phyloP scores from a whole-genome alignment of 37 sponge, comb jelly and placozoan genomes.

The Chondrilla cf. caribensis region DNA sequence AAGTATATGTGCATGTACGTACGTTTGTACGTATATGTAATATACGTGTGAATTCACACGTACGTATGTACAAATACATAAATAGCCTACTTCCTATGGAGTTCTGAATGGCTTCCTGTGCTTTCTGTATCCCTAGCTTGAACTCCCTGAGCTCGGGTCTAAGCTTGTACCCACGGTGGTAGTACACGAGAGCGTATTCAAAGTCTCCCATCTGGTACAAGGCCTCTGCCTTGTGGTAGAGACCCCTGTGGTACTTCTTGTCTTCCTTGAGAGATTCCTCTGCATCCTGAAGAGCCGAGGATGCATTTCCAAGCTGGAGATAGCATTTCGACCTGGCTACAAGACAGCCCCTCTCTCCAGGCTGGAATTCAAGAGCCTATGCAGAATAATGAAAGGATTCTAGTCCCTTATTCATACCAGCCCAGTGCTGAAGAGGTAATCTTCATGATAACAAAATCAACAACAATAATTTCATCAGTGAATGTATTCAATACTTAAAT shows the following conservation, averaged over 20 bases:
- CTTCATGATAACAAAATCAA: too few relatives aligned
- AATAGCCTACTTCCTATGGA: constrained; percentile 85
- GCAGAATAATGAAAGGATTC: too few relatives aligned
- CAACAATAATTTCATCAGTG: too few relatives aligned
- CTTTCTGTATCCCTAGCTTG: constrained; percentile 93
- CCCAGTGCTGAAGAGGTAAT: too few relatives aligned
- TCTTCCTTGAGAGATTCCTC: constrained; percentile 87
- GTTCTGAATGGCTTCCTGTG: constrained; percentile 96
- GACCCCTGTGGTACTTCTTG: constrained; percentile 74
- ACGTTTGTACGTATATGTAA: too few relatives aligned
- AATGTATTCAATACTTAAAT: background rate
- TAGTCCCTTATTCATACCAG: too few relatives aligned
- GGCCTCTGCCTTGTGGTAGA: constrained; percentile 91
- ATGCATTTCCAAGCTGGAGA: constrained; percentile 79
- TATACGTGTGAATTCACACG: too few relatives aligned
- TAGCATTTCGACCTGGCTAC: constrained; percentile 91
- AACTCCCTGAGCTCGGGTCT: constrained; percentile 92
- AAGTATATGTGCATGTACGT: too few relatives aligned
- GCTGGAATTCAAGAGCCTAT: constrained; percentile 90
- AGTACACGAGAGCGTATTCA: constrained; percentile 94
- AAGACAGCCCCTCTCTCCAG: constrained; percentile 76
- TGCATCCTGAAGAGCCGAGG: constrained; percentile 84
- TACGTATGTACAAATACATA: too few relatives aligned
- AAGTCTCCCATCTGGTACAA: constrained; percentile 95
- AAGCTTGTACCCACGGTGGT: constrained; percentile 91